Evolutionary conservation across 1,140 invertebrate species (phyloP), one percentile per base, ranked within the genome.

Genomic region (Drosophila azteca): DNA sequence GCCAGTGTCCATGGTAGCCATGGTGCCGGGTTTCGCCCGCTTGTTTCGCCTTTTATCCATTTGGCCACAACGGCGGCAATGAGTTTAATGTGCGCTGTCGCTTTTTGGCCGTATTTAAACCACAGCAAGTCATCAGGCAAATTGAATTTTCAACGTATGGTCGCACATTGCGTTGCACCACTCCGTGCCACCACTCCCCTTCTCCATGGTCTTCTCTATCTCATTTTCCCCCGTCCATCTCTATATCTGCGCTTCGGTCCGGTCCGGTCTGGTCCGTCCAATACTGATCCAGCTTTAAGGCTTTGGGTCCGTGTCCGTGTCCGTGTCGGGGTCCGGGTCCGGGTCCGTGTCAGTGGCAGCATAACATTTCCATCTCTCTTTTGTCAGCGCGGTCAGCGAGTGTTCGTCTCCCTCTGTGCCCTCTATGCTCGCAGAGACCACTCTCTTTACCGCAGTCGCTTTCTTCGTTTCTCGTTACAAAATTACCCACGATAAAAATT

Each of bases 401-500:
- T 31, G 51, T 50, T 6, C 17, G 3, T 13, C 51, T 31, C 20
- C 20, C 24, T 9, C 8, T 17, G 15, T 15, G 49, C 31, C 35
- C 24, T 26, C 58, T 24, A 24, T 29, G 43, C 17, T 20, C 17
- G 17, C 0, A 20, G 17, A 1, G 54, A 35, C 61, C 68, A 61
- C 53, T 17, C 45, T 79, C 64, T 65, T 73, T 66, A 59, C 63
- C 64, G 69, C 63, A 68, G 72, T 85, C 65, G 81, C 78, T 81
- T 81, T 74, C 74, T 87, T 85, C 81, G 82, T 82, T 87, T 87
- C 77, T 87, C 82, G 82, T 87, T 87, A 87, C 82, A 90, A 90
- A 90, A 90, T 90, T 90, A 90, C 88, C 88, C 87, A 90, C 87
- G 87, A 90, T 90, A 90, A 90, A 90, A 90, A 90, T 90, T 90